Evolutionary conservation across 2,888 invertebrate genomes (phyloP), one percentile per base, ranked within the genome.

Genomic region (Pheosia gnoma): DNA sequence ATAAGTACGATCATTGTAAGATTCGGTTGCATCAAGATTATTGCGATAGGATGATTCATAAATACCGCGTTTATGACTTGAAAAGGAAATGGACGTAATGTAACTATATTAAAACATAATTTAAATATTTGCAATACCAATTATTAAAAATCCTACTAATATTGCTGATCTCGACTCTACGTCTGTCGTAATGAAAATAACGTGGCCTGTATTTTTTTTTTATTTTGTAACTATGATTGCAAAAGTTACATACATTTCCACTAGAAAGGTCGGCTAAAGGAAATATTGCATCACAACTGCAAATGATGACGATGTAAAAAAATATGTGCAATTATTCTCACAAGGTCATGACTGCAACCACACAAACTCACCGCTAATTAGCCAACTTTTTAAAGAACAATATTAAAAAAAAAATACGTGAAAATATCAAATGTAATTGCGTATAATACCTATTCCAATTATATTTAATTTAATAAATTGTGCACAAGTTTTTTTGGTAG

Each of bases 221-320:
- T 25, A 1, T 25, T 25, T 25, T 25, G 25, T 25, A 25, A 25
- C 25, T 11, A 8, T 11, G 1, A 4, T 3, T 47, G 9, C 9
- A 47, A n/a, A 6, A 9, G n/a, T n/a, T n/a, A 25, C 25, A 25
- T 25, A 25, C 25, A 25, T 25, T 25, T 25, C 25, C 25, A 25
- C 25, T 25, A 49, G 51, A 54, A 54, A 38, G 54, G 54, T 38
- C 54, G 38, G n/a, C 2, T 3, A 5, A 38, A 52, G 13, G 10
- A 54, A 54, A 54, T 51, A 25, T 38, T 54, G 9, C 53, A 7
- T 54, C 11, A 41, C 56, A 13, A 4, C 56, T 13, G 41, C 56
- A 41, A 56, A 56, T n/a, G 56, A 7, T 41, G 39, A 41, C 56
- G 56, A 41, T 56, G 41, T 49, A 8, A 58, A 58, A 58, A 11